Evolutionary conservation across 2,888 invertebrate genomes (phyloP).

Genomic region (Thyatira batis): DNA sequence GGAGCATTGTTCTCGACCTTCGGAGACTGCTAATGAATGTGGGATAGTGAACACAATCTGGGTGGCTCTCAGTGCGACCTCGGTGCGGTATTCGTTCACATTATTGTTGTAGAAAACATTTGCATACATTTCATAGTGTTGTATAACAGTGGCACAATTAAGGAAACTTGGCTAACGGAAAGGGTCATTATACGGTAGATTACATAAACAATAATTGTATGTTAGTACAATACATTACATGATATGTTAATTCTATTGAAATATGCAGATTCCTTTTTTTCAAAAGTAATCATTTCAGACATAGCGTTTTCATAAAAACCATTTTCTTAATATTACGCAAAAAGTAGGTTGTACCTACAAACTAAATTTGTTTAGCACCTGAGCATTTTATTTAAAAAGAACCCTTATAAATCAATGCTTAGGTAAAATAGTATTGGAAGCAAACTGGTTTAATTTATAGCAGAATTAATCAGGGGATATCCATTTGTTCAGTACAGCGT

Average conservation of each 20-base stretch:
- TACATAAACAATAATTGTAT: not conserved
- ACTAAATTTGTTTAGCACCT: not conserved
- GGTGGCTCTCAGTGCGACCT: slow-evolving; percentile 15
- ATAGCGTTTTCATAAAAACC: too few relatives aligned
- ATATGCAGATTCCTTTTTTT: too few relatives aligned
- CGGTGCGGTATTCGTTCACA: slow-evolving; percentile 21
- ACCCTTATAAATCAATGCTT: slow-evolving; percentile 25
- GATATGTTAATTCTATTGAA: too few relatives aligned
- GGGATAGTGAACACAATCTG: slow-evolving; percentile 45
- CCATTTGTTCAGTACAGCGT: slow-evolving; percentile 37
- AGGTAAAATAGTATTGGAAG: slow-evolving; percentile 20
- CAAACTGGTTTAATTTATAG: slow-evolving; percentile 33
- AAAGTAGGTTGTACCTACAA: too few relatives aligned
- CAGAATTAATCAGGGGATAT: slow-evolving; percentile 40
- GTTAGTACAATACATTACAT: too few relatives aligned
- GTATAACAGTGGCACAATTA: slow-evolving; percentile 16
- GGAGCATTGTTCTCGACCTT: slow-evolving; percentile 39
- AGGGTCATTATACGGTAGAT: not conserved
- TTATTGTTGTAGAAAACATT: slow-evolving; percentile 19
- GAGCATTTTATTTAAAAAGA: slow-evolving; percentile 4
- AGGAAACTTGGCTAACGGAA: slow-evolving; percentile 1
- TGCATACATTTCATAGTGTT: slow-evolving; percentile 22
- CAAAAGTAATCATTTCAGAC: too few relatives aligned
- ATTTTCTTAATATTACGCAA: too few relatives aligned
- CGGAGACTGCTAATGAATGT: slow-evolving; percentile 55